phyloP scores from a whole-genome alignment of 64 coral and sea anemone species.

The Porites australiensis region DNA sequence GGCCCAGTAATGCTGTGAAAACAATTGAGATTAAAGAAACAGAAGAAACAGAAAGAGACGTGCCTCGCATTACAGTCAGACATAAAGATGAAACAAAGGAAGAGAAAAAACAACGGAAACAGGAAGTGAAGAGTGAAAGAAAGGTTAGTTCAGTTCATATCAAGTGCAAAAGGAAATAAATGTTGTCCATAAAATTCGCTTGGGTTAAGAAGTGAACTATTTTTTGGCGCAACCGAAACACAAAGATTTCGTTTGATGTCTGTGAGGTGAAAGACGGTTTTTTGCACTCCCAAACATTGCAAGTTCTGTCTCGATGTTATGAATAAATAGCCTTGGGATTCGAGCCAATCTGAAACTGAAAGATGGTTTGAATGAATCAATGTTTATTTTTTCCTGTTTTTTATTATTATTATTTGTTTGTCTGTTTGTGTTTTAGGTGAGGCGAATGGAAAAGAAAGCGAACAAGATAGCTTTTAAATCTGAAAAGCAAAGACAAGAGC shows the following conservation, averaged over 20 bases:
- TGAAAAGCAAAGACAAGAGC: conserved; percentile 88
- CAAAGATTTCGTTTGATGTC: no score
- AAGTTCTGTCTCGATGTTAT: no score
- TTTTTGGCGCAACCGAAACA: no score
- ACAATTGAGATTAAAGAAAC: not conserved
- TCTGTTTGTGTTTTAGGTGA: conserved; percentile 51
- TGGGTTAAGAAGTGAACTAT: not conserved
- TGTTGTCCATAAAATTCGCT: no score
- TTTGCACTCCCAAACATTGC: no score
- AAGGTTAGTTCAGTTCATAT: conserved; percentile 55
- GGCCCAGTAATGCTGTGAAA: conserved; percentile 35
- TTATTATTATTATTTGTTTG: no score
- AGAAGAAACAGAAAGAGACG: not conserved
- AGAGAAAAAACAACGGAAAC: conserved; percentile 87
- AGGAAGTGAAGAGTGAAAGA: conserved; percentile 88
- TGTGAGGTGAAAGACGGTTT: no score
- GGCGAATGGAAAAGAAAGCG: conserved; percentile 91
- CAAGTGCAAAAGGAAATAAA: no score
- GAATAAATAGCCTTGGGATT: no score
- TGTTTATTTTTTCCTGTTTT: no score
- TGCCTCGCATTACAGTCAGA: not conserved
- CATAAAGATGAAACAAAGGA: conserved; percentile 81
- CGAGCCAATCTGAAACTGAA: no score
- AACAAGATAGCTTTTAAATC: conserved; percentile 95
- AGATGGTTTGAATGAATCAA: no score